Evolutionary conservation across 2,797 vertebrate species (phyloP).

Genomic region (Megaceryle alcyon): DNA sequence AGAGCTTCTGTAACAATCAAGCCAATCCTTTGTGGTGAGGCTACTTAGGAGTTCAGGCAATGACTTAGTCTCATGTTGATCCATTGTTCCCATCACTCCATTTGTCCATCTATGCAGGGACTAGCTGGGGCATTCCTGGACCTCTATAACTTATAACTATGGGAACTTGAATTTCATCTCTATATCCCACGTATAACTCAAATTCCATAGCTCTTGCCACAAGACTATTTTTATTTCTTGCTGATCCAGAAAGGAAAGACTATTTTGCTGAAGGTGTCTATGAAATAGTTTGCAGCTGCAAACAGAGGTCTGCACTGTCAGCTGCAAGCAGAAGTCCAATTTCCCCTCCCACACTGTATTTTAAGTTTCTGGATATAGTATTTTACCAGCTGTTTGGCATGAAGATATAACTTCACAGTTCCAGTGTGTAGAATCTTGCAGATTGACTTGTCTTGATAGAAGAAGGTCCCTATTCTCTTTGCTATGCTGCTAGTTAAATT

Average conservation of each 20-base stretch:
- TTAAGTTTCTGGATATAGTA: conserved; percentile 40
- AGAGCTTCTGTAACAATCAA: background rate
- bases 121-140: background rate
- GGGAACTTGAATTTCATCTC: conserved; percentile 6
- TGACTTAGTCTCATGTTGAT: background rate
- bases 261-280: conserved; percentile 29
- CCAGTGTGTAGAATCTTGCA: conserved; percentile 19
- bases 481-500: background rate
- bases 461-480: background rate
- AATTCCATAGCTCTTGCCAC: background rate
- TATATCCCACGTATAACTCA: background rate
- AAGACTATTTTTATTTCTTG: conserved; percentile 49
- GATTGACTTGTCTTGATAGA: conserved; percentile 22
- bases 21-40: background rate
- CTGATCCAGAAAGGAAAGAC: conserved; percentile 39
- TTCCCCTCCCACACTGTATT: conserved; percentile 21
- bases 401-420: conserved; percentile 1
- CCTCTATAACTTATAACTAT: background rate
- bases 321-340: conserved; percentile 24
- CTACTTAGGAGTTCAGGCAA: background rate
- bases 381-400: conserved; percentile 65
- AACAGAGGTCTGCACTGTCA: conserved; percentile 39
- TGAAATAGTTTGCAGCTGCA: conserved; percentile 65
- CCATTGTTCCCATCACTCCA: background rate
- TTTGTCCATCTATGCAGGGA: background rate